These are phyloP conservation scores for Phodopus roborovskii DNA, from an alignment of 2,113 vertebrate species.

Conservation along the genomic window DNA sequence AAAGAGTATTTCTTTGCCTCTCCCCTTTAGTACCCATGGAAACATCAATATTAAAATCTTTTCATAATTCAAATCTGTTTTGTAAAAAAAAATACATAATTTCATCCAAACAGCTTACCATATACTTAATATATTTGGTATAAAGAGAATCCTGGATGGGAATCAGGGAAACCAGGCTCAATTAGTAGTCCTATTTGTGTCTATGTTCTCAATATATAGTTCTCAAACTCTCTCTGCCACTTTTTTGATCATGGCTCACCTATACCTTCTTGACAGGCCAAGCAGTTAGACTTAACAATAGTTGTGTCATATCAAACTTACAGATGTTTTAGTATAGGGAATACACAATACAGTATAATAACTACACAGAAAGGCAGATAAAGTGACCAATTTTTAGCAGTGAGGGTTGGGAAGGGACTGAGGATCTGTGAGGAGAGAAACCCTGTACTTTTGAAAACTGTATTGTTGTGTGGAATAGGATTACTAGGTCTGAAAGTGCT, in stretches of 20 bases:
- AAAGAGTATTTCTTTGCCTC: background rate
- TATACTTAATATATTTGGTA: slow-evolving; percentile 2
- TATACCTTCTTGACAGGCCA: background rate
- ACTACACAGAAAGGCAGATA: background rate
- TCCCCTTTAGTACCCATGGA: background rate
- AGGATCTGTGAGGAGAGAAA: background rate
- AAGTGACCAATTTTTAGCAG: background rate
- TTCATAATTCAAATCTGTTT: background rate
- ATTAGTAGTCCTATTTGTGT: background rate
- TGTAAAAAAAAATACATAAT: background rate
- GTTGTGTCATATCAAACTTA: background rate
- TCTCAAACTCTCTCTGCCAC: background rate
- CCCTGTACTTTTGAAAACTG: background rate
- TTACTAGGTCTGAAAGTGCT: background rate
- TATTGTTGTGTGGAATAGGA: background rate
- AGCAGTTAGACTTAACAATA: background rate
- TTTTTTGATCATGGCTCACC: background rate
- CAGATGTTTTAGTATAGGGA: background rate
- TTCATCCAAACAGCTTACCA: background rate
- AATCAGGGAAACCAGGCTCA: background rate
- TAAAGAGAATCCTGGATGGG: background rate
- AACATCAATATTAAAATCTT: background rate
- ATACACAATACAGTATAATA: background rate
- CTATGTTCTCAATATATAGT: background rate
- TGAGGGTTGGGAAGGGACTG: background rate